Evolutionary conservation across 2,797 vertebrate genomes (phyloP), one percentile per base, ranked within the genome.

Genomic region (Hydrolagus colliei): DNA sequence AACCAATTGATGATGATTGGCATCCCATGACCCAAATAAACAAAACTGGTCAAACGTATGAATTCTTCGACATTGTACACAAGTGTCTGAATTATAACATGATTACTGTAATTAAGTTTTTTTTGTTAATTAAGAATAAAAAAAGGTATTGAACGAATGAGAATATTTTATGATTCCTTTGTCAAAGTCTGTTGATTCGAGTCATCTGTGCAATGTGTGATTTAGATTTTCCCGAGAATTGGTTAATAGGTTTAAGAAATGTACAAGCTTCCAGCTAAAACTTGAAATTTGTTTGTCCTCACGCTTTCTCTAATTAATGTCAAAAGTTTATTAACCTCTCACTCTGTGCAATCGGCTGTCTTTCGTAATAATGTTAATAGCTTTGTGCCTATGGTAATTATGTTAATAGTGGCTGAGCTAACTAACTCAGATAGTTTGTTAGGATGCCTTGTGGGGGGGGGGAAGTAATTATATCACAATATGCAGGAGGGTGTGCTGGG

Each of bases 71-170:
- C 79, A 84, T 84, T 84, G 65, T 84, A 84, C 65, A 71, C 79
- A 71, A 41, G 79, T 84, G 77, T 80, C 65, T 84, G 79, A 67
- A 84, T 71, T 68, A 68, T 71, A 61, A 84, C 65, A 71, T 71
- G 18, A 84, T 14, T 84, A 84, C 65, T 84, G 79, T 84, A 84
- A 84, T 77, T 72, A 72, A 72, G 71, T 72, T 72, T 72, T 77
- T 62, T 80, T 84, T 84, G 65, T 84, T 71, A 68, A 68, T 82
- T 82, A 63, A 71, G 79, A 84, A 84, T 84, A 84, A 84, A 84
- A 84, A 52, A 77, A 65, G 22, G 61, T 67, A 65, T 16, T 84
- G 79, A 84, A 35, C 79, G 68, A 82, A 84, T 71, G 9, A 68
- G 68, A 84, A 32, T 35, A 84, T 84, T 84, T 67, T 84, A 71